Base-by-base conservation (phyloP, 2,113 vertebrate species). In the Tiliqua scincoides region DNA sequence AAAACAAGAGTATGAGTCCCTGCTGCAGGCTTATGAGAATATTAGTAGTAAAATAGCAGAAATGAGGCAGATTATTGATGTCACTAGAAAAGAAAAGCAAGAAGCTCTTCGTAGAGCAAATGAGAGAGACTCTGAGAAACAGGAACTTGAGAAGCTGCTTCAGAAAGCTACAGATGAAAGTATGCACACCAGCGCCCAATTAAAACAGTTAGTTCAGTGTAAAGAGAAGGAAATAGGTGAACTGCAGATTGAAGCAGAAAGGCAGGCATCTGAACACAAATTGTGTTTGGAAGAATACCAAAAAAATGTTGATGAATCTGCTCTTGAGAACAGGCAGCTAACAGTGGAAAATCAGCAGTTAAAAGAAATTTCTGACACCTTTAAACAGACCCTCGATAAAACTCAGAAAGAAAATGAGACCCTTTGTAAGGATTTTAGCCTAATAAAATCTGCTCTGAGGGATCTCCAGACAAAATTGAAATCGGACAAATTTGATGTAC, bases 1-100 rank as follows among this genome's bases (percentile, higher is more conserved):
- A 88, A 97, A 98, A 79, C 97, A 97, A 83, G 97, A 98, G 70
- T 98, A 98, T 8, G 98, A 98, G 76, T 98, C 97, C 0, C 97
- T 98, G 35, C 93, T 98, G 70, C 97, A 97, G 91, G 97, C 97
- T 0, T 98, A 98, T 43, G 97, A 98, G 91, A 98, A 98, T 76
- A 97, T 98, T 14, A 95, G 97, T 91, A 96, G 95, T 75, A 97
- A 98, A 94, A 97, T 98, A 96, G 97, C 97, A 85, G 97, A 98
- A 90, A 98, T 98, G 98, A 97, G 97, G 74, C 97, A 97, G 90
- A 92, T 96, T 57, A 87, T 98, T 88, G 98, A 98, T 90, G 88
- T 94, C 1, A 92, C 95, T 78, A 97, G 96, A 84, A 96, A 95
- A 87, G 98, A 98, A 25, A 92, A 97, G n/a, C 97, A 97, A 88